A percentile compares a stretch with the other conserved stretches of the same genome.
These are phyloP conservation scores for Psittacula echo DNA, from an alignment of 2,797 vertebrate species.

Conservation along the genomic window DNA sequence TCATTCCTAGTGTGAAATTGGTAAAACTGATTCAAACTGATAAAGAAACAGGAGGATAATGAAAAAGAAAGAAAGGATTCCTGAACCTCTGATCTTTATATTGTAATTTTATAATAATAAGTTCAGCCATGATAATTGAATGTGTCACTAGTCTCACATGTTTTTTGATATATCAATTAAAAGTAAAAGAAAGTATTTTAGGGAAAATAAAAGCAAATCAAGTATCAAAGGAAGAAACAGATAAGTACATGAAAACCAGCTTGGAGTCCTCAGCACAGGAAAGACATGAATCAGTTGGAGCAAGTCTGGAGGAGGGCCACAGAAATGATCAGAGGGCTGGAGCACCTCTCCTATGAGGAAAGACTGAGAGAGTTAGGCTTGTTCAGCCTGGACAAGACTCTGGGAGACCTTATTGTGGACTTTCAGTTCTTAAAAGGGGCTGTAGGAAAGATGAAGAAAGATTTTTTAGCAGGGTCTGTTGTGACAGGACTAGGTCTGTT, in stretches of 20 bases:
- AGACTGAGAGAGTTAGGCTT: not conserved
- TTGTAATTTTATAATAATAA: not conserved
- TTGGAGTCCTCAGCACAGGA: not conserved
- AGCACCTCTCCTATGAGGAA: not conserved
- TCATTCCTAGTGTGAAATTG: not conserved
- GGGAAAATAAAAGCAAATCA: slow-evolving; percentile 14
- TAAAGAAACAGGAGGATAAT: slow-evolving; percentile 8
- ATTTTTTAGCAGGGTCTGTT: not conserved
- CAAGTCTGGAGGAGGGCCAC: not conserved
- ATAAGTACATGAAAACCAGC: not conserved
- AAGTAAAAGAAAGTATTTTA: not conserved
- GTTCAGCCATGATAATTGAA: not conserved
- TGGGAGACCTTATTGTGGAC: not conserved
- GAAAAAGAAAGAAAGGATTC: not conserved
- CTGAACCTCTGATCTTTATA: not conserved
- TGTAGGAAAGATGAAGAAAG: not conserved
- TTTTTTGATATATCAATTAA: slow-evolving; percentile 18
- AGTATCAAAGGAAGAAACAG: not conserved
- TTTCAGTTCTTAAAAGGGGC: not conserved
- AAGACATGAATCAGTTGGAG: not conserved
- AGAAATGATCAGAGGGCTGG: not conserved
- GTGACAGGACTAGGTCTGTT: not conserved
- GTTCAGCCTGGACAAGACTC: not conserved
- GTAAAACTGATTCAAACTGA: slow-evolving; percentile 3
- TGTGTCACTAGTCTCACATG: not conserved